phyloP scores from a whole-genome alignment of 1,140 invertebrate species.

The Rhopalosiphum padi region DNA sequence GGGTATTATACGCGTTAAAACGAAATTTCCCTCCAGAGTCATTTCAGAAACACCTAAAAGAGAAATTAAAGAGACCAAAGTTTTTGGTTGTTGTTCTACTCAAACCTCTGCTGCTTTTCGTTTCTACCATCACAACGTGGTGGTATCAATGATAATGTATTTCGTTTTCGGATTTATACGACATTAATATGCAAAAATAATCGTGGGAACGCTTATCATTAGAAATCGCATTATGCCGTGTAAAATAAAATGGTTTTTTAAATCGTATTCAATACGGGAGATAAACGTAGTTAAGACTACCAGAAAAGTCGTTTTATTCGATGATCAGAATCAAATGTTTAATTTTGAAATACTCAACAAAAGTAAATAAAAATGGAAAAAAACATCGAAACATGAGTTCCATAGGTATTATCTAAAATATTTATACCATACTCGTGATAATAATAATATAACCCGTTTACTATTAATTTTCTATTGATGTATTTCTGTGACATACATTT shows the following conservation, averaged over 20 bases:
- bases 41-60: neutral
- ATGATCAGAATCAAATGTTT: neutral
- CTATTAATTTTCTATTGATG: too few species aligned
- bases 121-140: neutral
- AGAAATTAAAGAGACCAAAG: constrained; percentile 36
- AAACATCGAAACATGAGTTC: neutral
- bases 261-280: neutral
- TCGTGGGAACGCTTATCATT: neutral
- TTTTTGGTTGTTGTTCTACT: constrained; percentile 13
- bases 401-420: neutral
- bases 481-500: neutral
- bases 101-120: neutral
- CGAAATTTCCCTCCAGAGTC: constrained; percentile 27
- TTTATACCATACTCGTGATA: neutral
- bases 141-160: neutral
- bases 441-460: neutral
- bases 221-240: neutral
- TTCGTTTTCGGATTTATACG: neutral
- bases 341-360: neutral
- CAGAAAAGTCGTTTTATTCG: neutral
- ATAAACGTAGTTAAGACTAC: neutral
- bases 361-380: neutral
- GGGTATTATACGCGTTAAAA: neutral
- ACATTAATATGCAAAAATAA: neutral
- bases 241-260: neutral